These are phyloP conservation scores for Ephydatia muelleri DNA, from an alignment of 37 sponge, comb jelly and placozoan genomes.

Conservation along the genomic window DNA sequence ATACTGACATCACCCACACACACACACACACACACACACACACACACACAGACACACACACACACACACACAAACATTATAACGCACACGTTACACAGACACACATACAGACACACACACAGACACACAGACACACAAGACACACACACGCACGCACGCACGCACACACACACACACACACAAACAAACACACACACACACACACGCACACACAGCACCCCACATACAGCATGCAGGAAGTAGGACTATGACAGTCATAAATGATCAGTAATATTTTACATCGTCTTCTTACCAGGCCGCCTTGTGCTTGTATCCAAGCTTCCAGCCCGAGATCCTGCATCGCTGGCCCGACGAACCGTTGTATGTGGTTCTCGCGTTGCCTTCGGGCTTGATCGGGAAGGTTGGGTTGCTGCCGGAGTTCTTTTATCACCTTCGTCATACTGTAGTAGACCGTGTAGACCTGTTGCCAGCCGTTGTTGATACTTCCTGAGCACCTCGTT, in stretches of 20 bases:
- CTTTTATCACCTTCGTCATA: neutral
- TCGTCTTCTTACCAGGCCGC: slow-evolving; percentile 23
- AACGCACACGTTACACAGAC: neutral
- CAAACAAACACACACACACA: neutral
- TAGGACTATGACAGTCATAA: neutral
- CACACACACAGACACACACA: neutral
- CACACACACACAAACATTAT: neutral
- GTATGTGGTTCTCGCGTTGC: neutral
- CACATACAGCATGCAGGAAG: too few relatives aligned
- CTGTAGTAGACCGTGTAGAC: neutral
- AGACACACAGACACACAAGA: too few relatives aligned
- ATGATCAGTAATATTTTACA: neutral
- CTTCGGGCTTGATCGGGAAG: neutral
- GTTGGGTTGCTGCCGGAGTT: neutral
- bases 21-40: neutral
- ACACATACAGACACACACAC: neutral
- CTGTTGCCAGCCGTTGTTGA: slow-evolving; percentile 4
- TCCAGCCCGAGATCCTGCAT: slow-evolving; percentile 16
- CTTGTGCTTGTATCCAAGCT: slow-evolving; percentile 11
- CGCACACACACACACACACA: neutral
- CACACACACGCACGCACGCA: neutral
- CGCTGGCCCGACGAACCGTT: neutral
- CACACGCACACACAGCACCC: neutral
- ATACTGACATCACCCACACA: too few relatives aligned
- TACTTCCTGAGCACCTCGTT: neutral